phyloP scores from a whole-genome alignment of 2,888 invertebrate species.

The Ornithoptera priamus region DNA sequence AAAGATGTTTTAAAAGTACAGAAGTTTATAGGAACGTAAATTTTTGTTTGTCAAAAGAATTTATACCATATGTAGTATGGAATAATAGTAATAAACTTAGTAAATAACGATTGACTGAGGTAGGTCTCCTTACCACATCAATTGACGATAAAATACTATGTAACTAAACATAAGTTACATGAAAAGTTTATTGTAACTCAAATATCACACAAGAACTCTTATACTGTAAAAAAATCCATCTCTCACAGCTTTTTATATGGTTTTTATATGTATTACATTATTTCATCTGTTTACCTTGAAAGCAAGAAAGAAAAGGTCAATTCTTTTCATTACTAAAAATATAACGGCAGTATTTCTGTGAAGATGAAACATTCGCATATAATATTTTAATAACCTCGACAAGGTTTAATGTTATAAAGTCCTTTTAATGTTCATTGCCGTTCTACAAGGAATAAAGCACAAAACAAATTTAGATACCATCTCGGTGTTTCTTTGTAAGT shows the following conservation, averaged over 20 bases:
- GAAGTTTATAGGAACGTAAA: no score
- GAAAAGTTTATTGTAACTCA: background rate
- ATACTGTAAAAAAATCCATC: background rate
- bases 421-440: constrained; percentile 1
- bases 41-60: background rate
- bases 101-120: background rate
- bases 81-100: background rate
- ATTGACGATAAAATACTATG: background rate
- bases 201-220: background rate
- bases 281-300: background rate
- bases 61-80: background rate
- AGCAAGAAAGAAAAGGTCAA: no score
- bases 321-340: background rate
- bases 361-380: background rate
- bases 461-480: constrained; percentile 19
- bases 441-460: background rate
- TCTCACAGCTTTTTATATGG: no score
- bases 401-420: background rate
- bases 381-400: background rate
- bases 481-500: constrained; percentile 10
- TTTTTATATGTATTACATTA: no score
- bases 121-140: background rate
- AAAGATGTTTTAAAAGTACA: no score
- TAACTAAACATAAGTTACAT: background rate
- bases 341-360: background rate